Evolutionary conservation across 2,113 vertebrate species (phyloP).

Genomic region (Nycticebus coucang): DNA sequence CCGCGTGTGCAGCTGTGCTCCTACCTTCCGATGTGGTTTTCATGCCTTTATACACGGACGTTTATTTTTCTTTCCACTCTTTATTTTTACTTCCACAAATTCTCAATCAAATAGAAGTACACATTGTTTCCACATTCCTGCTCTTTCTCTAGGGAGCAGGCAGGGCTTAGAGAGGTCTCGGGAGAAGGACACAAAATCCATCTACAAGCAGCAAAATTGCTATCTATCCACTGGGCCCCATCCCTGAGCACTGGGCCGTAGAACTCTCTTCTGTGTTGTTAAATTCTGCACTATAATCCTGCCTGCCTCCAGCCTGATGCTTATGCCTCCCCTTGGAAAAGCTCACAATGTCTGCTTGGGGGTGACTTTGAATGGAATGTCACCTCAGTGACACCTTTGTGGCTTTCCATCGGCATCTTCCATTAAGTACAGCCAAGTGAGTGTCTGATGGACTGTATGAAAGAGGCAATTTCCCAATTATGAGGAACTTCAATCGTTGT

Average conservation of each 20-base stretch:
- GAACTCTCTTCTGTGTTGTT: constrained; percentile 45
- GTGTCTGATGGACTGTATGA: constrained; percentile 42
- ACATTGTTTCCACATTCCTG: background rate
- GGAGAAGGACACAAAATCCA: background rate
- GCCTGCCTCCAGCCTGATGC: background rate
- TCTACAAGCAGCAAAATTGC: background rate
- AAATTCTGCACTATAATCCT: constrained; percentile 20
- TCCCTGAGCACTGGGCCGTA: background rate
- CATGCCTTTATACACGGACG: background rate
- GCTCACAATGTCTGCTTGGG: constrained; percentile 28
- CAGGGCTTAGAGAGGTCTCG: background rate
- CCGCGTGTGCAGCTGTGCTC: fast-evolving
- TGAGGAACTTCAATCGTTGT: constrained; percentile 34
- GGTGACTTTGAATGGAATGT: constrained; percentile 67
- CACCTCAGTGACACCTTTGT: constrained; percentile 58
- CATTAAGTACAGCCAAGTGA: constrained; percentile 65
- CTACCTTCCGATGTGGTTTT: background rate
- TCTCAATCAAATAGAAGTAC: background rate
- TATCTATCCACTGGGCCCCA: background rate
- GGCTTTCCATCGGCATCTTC: constrained; percentile 57
- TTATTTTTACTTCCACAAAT: background rate
- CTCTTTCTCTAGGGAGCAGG: background rate
- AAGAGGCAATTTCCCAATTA: constrained; percentile 64
- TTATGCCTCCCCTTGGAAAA: constrained; percentile 70
- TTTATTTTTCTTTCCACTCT: background rate